Conservation (phyloP, 1,140 invertebrate species). For the Drosophila pectinifera region DNA sequence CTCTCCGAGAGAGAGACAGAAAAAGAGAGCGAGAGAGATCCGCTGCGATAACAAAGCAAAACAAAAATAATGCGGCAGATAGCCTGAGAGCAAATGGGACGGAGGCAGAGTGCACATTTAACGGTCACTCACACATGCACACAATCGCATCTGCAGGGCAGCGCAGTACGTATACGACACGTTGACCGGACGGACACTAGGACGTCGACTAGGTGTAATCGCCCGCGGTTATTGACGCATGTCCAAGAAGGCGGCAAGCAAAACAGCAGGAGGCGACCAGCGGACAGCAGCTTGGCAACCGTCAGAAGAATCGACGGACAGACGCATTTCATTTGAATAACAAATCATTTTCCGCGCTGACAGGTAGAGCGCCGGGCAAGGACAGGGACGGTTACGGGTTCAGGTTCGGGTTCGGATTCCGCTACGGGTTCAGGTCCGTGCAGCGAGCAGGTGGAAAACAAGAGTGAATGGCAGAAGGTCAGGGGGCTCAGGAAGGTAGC, state of each 20-base stretch:
- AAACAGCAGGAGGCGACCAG: slow-evolving; percentile 24
- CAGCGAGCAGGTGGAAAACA: slow-evolving; percentile 33
- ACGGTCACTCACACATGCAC: slow-evolving; percentile 46
- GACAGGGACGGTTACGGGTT: slow-evolving; percentile 33
- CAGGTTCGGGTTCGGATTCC: slow-evolving; percentile 16
- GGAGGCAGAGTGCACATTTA: slow-evolving; percentile 31
- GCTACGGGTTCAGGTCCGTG: slow-evolving; percentile 13
- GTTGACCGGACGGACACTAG: slow-evolving; percentile 70
- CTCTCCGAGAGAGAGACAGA: slow-evolving; percentile 26
- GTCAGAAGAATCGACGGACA: slow-evolving; percentile 30
- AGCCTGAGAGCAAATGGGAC: slow-evolving; percentile 9
- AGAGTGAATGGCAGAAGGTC: slow-evolving; percentile 24
- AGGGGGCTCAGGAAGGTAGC: slow-evolving; percentile 2
- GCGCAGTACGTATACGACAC: slow-evolving; percentile 67
- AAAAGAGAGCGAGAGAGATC: slow-evolving; percentile 1
- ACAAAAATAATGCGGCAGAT: slow-evolving; percentile 32
- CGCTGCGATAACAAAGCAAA: slow-evolving; percentile 44
- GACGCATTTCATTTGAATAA: slow-evolving; percentile 74
- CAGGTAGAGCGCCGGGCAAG: slow-evolving; percentile 62
- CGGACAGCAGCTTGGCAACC: slow-evolving; percentile 37
- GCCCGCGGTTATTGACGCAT: slow-evolving; percentile 73
- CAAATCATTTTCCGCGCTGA: slow-evolving; percentile 66
- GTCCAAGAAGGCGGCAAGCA: slow-evolving; percentile 48
- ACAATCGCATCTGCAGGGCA: slow-evolving; percentile 16
- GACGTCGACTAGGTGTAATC: slow-evolving; percentile 70